Base-by-base conservation (phyloP, 2,113 vertebrate genomes). In the Larimichthys crocea region DNA sequence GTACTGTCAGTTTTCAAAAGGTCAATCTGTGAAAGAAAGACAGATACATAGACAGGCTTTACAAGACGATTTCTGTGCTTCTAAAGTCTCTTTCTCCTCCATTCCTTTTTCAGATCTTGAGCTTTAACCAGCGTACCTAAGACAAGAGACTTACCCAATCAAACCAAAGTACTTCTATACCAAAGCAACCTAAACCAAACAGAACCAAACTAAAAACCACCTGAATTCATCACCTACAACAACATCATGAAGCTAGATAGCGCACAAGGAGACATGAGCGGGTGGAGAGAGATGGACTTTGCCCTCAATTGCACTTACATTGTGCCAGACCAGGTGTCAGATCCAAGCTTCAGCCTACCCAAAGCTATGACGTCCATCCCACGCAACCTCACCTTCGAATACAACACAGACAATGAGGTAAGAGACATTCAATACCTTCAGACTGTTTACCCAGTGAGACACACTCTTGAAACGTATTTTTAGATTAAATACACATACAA, bases 331-430 rank as follows among this genome's bases (percentile, higher is more conserved):
- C 95, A 95, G 82, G 83, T 86, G 20, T 88, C 90, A 0, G 93
- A 95, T 56, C 93, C 91, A 3, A 86, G 77, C 31, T 93, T 94
- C 72, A 85, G 80, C 50, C 65, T 94, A 5, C 94, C 95, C 55
- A 91, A 83, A 81, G 95, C 93, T 46, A 91, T 94, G 93, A 95
- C 92, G 8, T 95, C 95, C 84, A 93, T 95, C 40, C 95, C 94
- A 1, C 88, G 93, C 3, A 95, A 95, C 76, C 94, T 96, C 62
- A 88, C 92, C 70, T 94, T 96, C 12, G 79, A 93, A n/a, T 92
- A 94, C 76, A 60, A 67, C 79, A 20, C 77, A 1, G 87, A 94
- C 78, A 94, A 93, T 0, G 89, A 95, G 93, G 95, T 95, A 85
- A 66, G 86, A 60, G 16, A 53, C 17, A 0, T 31, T 74, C 3